phyloP scores from a whole-genome alignment of 2,797 vertebrate species.

The Hirundo rustica region DNA sequence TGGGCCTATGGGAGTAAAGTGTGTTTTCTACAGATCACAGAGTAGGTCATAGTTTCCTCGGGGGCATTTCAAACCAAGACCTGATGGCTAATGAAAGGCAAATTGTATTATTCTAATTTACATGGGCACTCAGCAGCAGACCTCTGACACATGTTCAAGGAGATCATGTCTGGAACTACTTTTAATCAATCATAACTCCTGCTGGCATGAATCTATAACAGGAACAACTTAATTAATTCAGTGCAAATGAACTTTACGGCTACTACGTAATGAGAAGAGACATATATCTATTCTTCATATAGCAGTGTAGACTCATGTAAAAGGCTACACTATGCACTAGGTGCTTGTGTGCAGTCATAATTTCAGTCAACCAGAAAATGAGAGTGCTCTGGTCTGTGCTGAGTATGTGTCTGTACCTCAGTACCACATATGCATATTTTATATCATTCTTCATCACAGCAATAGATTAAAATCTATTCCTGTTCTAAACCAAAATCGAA shows the following conservation, averaged over 20 bases:
- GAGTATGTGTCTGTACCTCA: background rate
- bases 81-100: conserved; percentile 56
- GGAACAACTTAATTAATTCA: conserved; percentile 47
- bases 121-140: conserved; percentile 38
- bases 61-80: conserved; percentile 52
- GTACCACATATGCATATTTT: background rate
- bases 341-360: background rate
- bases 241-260: conserved; percentile 33
- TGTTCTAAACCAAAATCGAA: background rate
- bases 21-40: conserved; percentile 31
- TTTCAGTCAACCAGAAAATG: background rate
- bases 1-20: background rate
- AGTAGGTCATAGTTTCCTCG: background rate
- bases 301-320: background rate
- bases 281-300: background rate
- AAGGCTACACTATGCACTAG: background rate
- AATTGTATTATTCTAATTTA: conserved; percentile 46
- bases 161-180: conserved; percentile 46
- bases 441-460: background rate
- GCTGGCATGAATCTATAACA: conserved; percentile 19
- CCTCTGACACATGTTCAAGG: conserved; percentile 37
- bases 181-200: conserved; percentile 57
- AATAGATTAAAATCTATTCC: background rate
- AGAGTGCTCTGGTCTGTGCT: background rate
- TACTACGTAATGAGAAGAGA: background rate